These are phyloP conservation scores for Morpho deidamia DNA, from an alignment of 2,888 invertebrate species.

Conservation along the genomic window DNA sequence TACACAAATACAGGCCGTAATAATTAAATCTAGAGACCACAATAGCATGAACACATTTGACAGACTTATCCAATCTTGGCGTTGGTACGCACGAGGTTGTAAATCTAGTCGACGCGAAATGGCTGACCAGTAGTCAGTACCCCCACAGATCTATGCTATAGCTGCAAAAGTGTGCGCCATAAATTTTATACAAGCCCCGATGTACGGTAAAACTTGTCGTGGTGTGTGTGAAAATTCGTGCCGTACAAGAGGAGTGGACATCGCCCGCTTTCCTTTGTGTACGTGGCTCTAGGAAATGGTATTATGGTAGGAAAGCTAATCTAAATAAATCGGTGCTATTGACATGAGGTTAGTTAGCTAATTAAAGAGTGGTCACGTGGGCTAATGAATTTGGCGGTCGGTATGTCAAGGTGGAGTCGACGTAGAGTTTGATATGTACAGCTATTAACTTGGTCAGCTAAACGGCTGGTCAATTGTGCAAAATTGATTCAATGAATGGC, in stretches of 20 bases:
- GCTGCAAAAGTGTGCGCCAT: constrained; percentile 76
- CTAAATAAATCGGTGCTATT: constrained; percentile 62
- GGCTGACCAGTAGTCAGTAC: constrained; percentile 70
- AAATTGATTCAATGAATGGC: too few species aligned
- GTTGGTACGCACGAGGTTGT: constrained; percentile 69
- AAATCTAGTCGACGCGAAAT: constrained; percentile 76
- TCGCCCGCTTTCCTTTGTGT: constrained; percentile 66
- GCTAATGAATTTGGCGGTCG: constrained; percentile 17
- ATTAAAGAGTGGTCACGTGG: constrained; percentile 44
- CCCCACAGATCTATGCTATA: constrained; percentile 61
- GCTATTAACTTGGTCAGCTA: not conserved
- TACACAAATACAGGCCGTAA: constrained; percentile 29
- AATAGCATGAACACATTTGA: constrained; percentile 30
- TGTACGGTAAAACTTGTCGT: constrained; percentile 66
- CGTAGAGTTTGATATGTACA: not conserved
- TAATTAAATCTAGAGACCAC: constrained; percentile 28
- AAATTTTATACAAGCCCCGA: constrained; percentile 73
- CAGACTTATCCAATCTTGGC: constrained; percentile 53
- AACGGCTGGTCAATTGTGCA: too few species aligned
- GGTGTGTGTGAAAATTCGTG: constrained; percentile 71
- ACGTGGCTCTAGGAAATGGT: constrained; percentile 42
- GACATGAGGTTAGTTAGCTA: constrained; percentile 50
- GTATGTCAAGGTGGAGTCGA: constrained; percentile 3
- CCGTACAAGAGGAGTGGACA: constrained; percentile 67
- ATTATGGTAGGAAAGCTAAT: constrained; percentile 50